phyloP scores from a whole-genome alignment of 2,888 invertebrate genomes.

The Helicoverpa assulta region DNA sequence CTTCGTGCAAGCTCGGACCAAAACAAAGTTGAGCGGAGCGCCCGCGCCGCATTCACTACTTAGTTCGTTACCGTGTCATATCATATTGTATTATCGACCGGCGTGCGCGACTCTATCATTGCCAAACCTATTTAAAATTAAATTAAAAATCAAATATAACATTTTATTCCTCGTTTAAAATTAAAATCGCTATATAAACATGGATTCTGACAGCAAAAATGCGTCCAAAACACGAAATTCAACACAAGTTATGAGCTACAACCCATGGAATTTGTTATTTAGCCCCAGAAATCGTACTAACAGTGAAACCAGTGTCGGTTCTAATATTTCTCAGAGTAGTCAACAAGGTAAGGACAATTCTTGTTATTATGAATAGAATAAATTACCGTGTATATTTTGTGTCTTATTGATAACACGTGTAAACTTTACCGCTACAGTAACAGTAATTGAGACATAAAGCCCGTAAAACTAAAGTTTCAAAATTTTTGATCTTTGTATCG shows the following conservation, averaged over 20 bases:
- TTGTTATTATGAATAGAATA: neutral
- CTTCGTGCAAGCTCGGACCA: constrained; percentile 81
- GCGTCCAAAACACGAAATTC: constrained; percentile 72
- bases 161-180: constrained; percentile 29
- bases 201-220: constrained; percentile 82
- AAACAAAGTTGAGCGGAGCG: constrained; percentile 76
- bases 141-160: constrained; percentile 4
- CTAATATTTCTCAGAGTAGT: constrained; percentile 73
- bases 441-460: neutral
- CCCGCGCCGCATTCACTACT: constrained; percentile 66
- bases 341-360: constrained; percentile 75
- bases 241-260: constrained; percentile 73
- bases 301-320: constrained; percentile 84
- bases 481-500: neutral
- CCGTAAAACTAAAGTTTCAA: neutral
- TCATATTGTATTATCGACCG: constrained; percentile 77
- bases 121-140: constrained; percentile 9
- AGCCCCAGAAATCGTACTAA: constrained; percentile 80
- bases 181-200: constrained; percentile 55
- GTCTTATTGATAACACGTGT: neutral
- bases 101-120: constrained; percentile 69
- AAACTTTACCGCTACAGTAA: neutral
- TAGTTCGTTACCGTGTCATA: constrained; percentile 73
- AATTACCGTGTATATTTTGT: neutral
- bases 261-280: constrained; percentile 86